Evolutionary conservation across 2,888 invertebrate genomes (phyloP).

Genomic region (Seira ritae): DNA sequence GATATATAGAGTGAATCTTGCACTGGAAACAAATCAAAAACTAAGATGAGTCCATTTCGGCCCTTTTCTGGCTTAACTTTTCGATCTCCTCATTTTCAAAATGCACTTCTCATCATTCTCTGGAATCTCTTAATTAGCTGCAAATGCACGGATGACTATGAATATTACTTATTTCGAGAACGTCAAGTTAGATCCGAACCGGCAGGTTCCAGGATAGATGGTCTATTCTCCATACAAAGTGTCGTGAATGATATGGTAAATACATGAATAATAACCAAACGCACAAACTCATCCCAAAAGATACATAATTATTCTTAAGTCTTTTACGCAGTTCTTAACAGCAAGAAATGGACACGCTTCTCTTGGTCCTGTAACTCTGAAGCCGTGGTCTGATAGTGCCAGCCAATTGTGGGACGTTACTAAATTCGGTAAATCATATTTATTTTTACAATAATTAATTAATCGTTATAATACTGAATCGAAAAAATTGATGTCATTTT

Average conservation of each 20-base stretch:
- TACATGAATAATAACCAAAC: neutral
- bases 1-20: no score
- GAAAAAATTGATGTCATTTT: neutral
- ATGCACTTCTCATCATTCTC: neutral
- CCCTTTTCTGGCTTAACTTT: no score
- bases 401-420: slow-evolving; percentile 62
- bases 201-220: slow-evolving; percentile 7
- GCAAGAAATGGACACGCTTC: slow-evolving; percentile 32
- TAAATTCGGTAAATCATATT: slow-evolving; percentile 53
- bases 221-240: slow-evolving; percentile 34
- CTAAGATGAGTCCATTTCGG: no score
- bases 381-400: slow-evolving; percentile 34
- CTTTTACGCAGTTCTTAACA: slow-evolving; percentile 46
- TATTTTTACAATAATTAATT: neutral
- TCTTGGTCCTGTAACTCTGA: slow-evolving; percentile 47
- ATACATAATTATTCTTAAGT: neutral
- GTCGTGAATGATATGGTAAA: slow-evolving; percentile 35
- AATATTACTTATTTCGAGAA: neutral
- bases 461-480: neutral
- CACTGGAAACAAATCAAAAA: no score
- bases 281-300: no score
- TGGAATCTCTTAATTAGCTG: neutral
- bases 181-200: slow-evolving; percentile 5
- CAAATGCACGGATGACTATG: slow-evolving; percentile 30
- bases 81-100: no score